Evolutionary conservation across 2,113 vertebrate genomes (phyloP).

Genomic region (western clawed frog (Xenopus tropicalis)): DNA sequence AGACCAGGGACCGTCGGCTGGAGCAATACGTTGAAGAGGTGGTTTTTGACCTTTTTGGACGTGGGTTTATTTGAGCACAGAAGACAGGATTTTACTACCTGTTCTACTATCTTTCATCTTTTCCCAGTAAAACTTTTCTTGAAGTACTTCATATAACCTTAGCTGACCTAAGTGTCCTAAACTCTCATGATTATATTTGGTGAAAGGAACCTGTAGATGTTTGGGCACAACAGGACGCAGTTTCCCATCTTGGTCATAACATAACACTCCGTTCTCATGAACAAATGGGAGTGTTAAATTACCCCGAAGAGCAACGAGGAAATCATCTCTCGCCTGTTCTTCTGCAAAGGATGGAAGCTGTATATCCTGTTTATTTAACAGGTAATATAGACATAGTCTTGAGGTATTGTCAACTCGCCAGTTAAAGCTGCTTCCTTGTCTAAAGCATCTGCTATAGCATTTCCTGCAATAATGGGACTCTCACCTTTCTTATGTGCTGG

Average conservation of each 20-base stretch:
- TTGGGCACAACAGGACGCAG: neutral
- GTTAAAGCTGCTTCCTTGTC: neutral
- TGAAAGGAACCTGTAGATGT: constrained; percentile 3
- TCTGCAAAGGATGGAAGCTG: neutral
- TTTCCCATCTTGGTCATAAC: neutral
- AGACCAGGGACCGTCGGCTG: neutral
- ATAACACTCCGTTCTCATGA: constrained; percentile 8
- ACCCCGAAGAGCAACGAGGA: neutral
- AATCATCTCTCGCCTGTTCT: neutral
- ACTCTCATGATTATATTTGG: neutral
- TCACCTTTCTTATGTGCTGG: too few relatives aligned
- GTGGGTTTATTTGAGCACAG: constrained; percentile 2
- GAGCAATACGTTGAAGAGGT: neutral
- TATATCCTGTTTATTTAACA: neutral
- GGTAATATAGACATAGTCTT: neutral
- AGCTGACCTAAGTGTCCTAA: constrained; percentile 1
- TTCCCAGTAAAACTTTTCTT: neutral
- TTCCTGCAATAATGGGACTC: neutral
- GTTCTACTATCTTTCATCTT: neutral
- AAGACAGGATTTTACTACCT: constrained; percentile 4
- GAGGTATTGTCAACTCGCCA: neutral
- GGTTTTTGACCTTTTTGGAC: constrained; percentile 3
- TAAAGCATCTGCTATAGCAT: neutral
- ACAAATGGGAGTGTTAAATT: constrained; percentile 10
- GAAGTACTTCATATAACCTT: neutral